These are phyloP conservation scores for Baronia brevicornis DNA, from an alignment of 2,888 invertebrate genomes.

Conservation along the genomic window DNA sequence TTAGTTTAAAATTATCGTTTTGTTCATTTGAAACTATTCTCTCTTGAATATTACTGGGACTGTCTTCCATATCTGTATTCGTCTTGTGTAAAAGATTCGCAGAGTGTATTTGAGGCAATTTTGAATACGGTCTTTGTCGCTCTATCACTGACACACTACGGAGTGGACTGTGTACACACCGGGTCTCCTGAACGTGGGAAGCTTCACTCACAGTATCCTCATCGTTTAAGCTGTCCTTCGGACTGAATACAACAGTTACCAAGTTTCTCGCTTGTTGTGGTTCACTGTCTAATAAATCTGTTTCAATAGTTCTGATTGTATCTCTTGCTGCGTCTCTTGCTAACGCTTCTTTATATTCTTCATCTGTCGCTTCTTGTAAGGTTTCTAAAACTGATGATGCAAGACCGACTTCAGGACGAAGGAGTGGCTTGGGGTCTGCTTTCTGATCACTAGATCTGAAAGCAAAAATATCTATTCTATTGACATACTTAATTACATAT, in stretches of 20 bases:
- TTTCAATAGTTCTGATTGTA: conserved; percentile 25
- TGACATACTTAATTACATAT: neutral
- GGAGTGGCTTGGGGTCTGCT: conserved; percentile 45
- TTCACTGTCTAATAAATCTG: conserved; percentile 23
- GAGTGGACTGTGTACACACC: conserved; percentile 34
- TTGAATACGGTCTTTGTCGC: conserved; percentile 18
- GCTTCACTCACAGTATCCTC: conserved; percentile 35
- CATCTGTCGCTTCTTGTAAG: conserved; percentile 53
- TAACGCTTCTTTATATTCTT: conserved; percentile 56
- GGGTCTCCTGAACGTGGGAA: conserved; percentile 40
- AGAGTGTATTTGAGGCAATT: conserved; percentile 18
- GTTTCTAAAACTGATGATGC: conserved; percentile 61
- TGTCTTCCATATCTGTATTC: conserved; percentile 38
- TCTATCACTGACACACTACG: conserved; percentile 21
- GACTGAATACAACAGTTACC: conserved; percentile 44
- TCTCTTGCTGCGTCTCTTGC: conserved; percentile 51
- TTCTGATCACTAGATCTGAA: conserved; percentile 35
- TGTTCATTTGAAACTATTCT: conserved; percentile 20
- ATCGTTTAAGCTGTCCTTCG: conserved; percentile 23
- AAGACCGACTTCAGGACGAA: conserved; percentile 60
- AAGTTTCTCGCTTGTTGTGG: conserved; percentile 37
- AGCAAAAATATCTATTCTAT: conserved; percentile 10
- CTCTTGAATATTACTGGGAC: conserved; percentile 43
- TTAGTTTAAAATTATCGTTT: conserved; percentile 13
- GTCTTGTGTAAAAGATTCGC: conserved; percentile 18